Percentiles rank a stretch among this genome's conserved stretches.
Evolutionary conservation across 2,888 invertebrate genomes (phyloP).

Genomic region (Steinernema scapterisci): DNA sequence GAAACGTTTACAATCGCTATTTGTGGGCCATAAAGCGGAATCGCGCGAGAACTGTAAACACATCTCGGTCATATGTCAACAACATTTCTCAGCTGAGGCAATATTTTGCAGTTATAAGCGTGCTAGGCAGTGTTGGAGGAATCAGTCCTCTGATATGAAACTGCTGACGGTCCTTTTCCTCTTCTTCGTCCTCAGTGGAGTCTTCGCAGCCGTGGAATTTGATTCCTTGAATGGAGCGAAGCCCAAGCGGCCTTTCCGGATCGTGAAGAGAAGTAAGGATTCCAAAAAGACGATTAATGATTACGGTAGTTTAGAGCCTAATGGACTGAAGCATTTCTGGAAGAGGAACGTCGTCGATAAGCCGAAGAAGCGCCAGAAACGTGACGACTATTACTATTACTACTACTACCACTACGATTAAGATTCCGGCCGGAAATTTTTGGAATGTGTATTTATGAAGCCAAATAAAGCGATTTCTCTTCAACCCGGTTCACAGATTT

Average conservation of each 20-base stretch:
- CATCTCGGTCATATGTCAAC: background rate
- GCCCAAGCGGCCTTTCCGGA: background rate
- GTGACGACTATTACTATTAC: background rate
- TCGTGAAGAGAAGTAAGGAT: background rate
- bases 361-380: background rate
- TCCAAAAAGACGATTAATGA: background rate
- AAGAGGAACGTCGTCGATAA: background rate
- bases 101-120: background rate
- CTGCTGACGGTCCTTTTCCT: background rate
- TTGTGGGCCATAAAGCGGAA: too few species aligned
- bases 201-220: background rate
- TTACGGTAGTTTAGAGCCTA: slow-evolving; percentile 4
- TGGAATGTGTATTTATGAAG: too few species aligned
- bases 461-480: too few species aligned
- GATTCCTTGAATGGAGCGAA: background rate
- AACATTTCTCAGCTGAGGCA: background rate
- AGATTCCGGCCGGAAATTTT: too few species aligned
- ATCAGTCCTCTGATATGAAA: background rate
- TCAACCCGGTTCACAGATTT: too few species aligned
- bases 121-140: background rate
- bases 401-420: slow-evolving; percentile 11
- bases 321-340: background rate
- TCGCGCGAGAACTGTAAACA: background rate
- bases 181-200: background rate
- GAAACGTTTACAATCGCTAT: too few species aligned